Base-by-base conservation (phyloP, 2,888 invertebrate species). In the Eretmocerus hayati region DNA sequence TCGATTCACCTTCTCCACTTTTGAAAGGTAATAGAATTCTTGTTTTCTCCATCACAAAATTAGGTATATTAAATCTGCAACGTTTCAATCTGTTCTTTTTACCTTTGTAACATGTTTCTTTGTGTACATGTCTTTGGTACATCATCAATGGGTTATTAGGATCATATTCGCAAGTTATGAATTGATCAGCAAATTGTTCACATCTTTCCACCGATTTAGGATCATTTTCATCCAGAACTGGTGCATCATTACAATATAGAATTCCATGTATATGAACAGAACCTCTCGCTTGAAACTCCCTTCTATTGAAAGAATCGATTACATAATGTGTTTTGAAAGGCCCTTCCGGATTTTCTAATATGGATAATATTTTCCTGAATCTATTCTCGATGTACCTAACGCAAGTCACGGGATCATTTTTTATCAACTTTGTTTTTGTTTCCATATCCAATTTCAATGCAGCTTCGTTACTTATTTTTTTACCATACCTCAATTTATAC, bases 211-310 rank as follows among this genome's bases (percentile, higher is more conserved):
- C 36, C 23, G 43, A 52, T 5, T 46, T 16, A 11, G 8, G 15
- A 39, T 52, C 19, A 47, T 50, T 23, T 16, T 42, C 35, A 23
- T 47, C 20, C 30, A 49, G 48, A 21, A 26, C 15, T 15, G 58
- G 55, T n/a, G 50, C 42, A 52, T 53, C 50, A 9, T 55, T 48
- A 31, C 53, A 46, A 48, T 52, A 56, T 11, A 50, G 15, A 8
- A 57, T 33, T 26, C 37, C 35, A 46, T 58, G 54, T n/a, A 32
- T 20, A 46, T 56, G 55, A 8, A 49, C 46, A 26, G 48, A 49
- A 5, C 58, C 56, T 21, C 55, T 36, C 15, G 51, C 51, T 37
- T 58, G 54, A 44, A 58, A 56, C 44, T 58, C 56, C 5, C 39
- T 43, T 36, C 54, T 39, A 13, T 32, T 26, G 43, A 47, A 56